Evolutionary conservation across 2,113 vertebrate genomes (phyloP).

Genomic region (Camarhynchus parvulus): DNA sequence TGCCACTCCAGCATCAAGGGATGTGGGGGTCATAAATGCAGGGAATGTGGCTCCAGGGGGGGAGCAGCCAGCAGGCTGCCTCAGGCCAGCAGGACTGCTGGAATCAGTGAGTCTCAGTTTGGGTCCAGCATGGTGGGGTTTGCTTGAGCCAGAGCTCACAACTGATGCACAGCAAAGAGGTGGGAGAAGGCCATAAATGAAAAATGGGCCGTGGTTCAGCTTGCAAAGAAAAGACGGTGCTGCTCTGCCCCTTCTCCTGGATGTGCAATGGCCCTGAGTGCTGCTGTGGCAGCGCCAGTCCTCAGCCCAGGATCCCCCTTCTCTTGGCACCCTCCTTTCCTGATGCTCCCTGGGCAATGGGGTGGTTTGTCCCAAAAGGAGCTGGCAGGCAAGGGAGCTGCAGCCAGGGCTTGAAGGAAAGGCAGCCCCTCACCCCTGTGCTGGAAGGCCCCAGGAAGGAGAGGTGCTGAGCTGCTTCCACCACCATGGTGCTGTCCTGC

Average conservation of each 20-base stretch:
- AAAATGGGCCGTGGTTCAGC: background rate
- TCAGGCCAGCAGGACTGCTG: background rate
- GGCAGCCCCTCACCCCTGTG: background rate
- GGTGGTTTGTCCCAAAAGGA: background rate
- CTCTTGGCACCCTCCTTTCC: background rate
- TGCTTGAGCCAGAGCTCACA: background rate
- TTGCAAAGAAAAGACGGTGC: too few species aligned
- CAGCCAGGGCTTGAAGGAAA: background rate
- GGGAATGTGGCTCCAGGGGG: background rate
- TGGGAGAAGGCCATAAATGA: rapidly evolving
- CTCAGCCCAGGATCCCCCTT: rapidly evolving
- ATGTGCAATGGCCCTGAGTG: background rate
- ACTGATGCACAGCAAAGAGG: background rate
- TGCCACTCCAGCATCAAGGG: background rate
- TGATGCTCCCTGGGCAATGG: background rate
- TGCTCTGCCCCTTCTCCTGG: background rate
- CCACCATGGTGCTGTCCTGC: background rate
- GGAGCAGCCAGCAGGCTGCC: background rate
- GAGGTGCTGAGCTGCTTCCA: background rate
- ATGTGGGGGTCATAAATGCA: background rate
- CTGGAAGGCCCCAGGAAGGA: background rate
- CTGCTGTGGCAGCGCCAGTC: background rate
- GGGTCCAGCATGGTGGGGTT: background rate
- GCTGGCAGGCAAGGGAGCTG: background rate
- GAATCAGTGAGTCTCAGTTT: background rate